Conservation (phyloP, 2,113 vertebrate genomes). For the Protomyctophum bolini region DNA sequence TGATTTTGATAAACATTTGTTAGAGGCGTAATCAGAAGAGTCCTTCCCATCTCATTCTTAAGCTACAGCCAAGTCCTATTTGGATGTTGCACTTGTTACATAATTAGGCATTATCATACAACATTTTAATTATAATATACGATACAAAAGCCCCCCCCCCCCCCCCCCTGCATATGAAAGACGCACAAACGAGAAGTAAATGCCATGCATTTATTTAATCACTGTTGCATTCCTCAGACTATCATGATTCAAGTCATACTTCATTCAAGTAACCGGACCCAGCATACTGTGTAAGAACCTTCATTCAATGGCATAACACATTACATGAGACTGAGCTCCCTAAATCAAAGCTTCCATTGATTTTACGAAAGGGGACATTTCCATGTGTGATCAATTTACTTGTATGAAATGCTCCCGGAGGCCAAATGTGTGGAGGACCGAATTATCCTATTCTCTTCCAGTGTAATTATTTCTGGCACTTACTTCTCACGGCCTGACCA, state of each 20-base stretch:
- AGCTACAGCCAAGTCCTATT: no score
- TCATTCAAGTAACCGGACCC: slow-evolving; percentile 40
- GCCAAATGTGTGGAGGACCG: slow-evolving; percentile 26
- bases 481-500: slow-evolving; percentile 25
- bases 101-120: no score
- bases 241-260: slow-evolving; percentile 36
- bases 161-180: neutral
- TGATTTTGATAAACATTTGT: no score
- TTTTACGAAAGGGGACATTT: slow-evolving; percentile 27
- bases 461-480: slow-evolving; percentile 14
- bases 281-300: slow-evolving; percentile 11
- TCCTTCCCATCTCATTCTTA: no score
- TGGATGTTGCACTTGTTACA: no score
- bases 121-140: no score
- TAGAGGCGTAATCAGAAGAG: no score
- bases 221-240: slow-evolving; percentile 52
- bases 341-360: slow-evolving; percentile 41
- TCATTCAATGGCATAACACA: slow-evolving; percentile 53
- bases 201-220: slow-evolving; percentile 75
- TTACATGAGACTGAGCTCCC: slow-evolving; percentile 46
- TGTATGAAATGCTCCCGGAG: slow-evolving; percentile 39
- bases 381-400: slow-evolving; percentile 42
- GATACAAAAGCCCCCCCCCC: no score
- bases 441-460: slow-evolving; percentile 14
- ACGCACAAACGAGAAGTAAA: slow-evolving; percentile 46